Evolutionary conservation across 2,888 invertebrate species (phyloP), one percentile per base, ranked within the genome.

Genomic region (Nebria brevicollis): DNA sequence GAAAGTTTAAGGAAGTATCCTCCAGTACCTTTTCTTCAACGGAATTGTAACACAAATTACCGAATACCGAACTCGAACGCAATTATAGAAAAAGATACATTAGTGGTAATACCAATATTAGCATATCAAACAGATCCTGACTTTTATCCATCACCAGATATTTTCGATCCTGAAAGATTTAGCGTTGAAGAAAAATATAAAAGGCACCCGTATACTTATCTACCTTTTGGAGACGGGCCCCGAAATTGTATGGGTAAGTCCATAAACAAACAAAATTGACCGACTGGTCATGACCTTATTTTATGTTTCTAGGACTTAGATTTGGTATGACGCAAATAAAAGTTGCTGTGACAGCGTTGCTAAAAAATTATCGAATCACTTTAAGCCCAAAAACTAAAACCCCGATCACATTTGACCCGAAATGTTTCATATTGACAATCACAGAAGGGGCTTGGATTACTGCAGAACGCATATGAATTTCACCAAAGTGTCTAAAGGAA

Each of bases 191-290:
- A 66, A 8, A 66, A 66, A 66, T 25, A 8, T 25, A 15, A 66
- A 66, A 15, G 66, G 3, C 13, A 66, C 1, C 6, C 26, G 6
- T 70, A 1, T 70, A 70, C 70, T 11, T 70, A 11, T 25, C 34
- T 70, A 15, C 70, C 70, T 11, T 70, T 70, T 34, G 70, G 70
- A 26, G 70, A 20, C 1, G 70, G 70, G 10, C 70, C 70, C 34
- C 25, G 70, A 13, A n/a, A 25, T 66, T 66, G 66, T 66, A 25
- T 25, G 2, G 66, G 66, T 66, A 66, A 34, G 4, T 5, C 13
- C 13, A 11, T 3, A 54, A 54, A 8, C 20, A 20, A 54, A 13
- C 13, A 8, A 13, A 11, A 7, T 2, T 54, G 8, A 20, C 20
- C 20, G 20, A 20, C 20, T 20, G 20, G 20, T 20, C 20, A 20